Evolutionary conservation across 2,888 invertebrate species (phyloP).

Genomic region (Cheilosia soror): DNA sequence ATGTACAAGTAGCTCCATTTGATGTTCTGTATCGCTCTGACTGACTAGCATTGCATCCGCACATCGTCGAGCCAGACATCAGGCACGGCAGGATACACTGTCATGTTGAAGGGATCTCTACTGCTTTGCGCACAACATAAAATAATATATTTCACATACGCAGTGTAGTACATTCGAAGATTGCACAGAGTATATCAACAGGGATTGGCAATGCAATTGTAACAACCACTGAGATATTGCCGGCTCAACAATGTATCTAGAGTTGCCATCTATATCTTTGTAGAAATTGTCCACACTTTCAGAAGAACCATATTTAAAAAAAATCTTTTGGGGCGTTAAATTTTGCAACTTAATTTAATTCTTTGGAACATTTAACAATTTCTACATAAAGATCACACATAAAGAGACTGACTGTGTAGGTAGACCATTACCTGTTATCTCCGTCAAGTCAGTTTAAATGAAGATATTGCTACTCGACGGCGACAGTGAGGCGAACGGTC

Average conservation of each 20-base stretch:
- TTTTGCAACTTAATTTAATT: too few relatives aligned
- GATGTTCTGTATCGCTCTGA: slow-evolving; percentile 35
- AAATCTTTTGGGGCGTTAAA: too few relatives aligned
- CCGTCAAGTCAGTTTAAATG: too few relatives aligned
- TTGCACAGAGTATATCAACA: slow-evolving; percentile 54
- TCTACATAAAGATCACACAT: too few relatives aligned
- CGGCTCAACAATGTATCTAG: neutral
- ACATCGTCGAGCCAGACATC: slow-evolving; percentile 40
- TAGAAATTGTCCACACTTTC: neutral
- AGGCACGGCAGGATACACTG: slow-evolving; percentile 33
- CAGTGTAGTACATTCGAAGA: slow-evolving; percentile 42
- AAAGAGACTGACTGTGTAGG: too few relatives aligned
- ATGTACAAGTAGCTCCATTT: slow-evolving; percentile 60
- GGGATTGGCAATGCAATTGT: slow-evolving; percentile 56
- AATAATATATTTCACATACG: slow-evolving; percentile 34
- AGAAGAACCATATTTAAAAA: neutral
- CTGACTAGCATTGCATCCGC: slow-evolving; percentile 5
- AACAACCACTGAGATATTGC: slow-evolving; percentile 37
- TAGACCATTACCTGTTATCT: too few relatives aligned
- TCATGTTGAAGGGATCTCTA: slow-evolving; percentile 49
- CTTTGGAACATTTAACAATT: too few relatives aligned
- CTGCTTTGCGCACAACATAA: slow-evolving; percentile 57
- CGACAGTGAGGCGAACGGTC: too few relatives aligned
- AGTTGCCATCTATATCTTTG: slow-evolving; percentile 16
- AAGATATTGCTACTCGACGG: too few relatives aligned